Conservation (phyloP, 2,888 invertebrate genomes). For the Cheilosia variabilis region DNA sequence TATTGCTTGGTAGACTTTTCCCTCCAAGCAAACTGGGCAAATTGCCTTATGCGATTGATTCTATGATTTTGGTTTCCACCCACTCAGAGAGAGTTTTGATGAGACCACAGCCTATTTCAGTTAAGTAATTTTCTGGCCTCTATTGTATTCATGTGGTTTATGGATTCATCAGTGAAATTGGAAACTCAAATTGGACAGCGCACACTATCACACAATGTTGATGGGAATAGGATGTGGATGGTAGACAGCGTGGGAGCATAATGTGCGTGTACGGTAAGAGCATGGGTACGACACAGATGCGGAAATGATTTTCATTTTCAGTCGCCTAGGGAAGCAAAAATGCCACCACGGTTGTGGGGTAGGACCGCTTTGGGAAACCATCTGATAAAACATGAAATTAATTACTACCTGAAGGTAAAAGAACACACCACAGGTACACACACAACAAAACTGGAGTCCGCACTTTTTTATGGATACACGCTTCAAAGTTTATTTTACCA, state of each 20-base stretch:
- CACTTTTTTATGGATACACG: background rate
- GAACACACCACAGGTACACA: background rate
- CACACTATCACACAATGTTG: background rate
- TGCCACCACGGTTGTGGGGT: background rate
- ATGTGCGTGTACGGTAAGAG: background rate
- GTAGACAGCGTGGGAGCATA: background rate
- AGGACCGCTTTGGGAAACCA: conserved; percentile 1
- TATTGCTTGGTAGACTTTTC: conserved; percentile 7
- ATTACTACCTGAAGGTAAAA: conserved; percentile 27
- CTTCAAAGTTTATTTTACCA: background rate
- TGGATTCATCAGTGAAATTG: conserved; percentile 59
- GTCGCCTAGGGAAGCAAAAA: background rate
- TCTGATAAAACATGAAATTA: conserved; percentile 57
- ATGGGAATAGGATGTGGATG: background rate
- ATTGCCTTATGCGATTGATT: conserved; percentile 22
- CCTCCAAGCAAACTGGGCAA: conserved; percentile 8
- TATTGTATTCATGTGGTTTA: conserved; percentile 47
- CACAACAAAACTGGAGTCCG: background rate
- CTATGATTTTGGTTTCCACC: conserved; percentile 1
- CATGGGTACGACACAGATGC: background rate
- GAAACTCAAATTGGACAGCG: conserved; percentile 54
- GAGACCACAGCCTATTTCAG: conserved; percentile 19
- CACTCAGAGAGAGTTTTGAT: background rate
- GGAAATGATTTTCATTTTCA: conserved; percentile 12
- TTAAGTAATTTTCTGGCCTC: conserved; percentile 31